A percentile compares a stretch with the other conserved stretches of the same genome.
These are phyloP conservation scores for Halichoeres trimaculatus DNA, from an alignment of 2,113 vertebrate species.

Conservation along the genomic window DNA sequence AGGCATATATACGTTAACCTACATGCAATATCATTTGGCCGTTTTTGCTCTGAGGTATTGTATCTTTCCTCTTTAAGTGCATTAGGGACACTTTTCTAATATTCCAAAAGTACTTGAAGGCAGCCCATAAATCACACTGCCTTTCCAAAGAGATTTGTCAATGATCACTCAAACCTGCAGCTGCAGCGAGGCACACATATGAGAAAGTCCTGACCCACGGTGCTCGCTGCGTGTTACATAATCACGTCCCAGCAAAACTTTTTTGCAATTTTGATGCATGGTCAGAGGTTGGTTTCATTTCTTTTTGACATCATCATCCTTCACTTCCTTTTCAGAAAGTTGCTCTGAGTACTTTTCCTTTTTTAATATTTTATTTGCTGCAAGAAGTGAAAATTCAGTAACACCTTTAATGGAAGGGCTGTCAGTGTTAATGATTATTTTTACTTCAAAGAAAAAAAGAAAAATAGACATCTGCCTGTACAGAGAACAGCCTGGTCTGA, in stretches of 20 bases:
- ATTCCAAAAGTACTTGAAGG: slow-evolving; percentile 9
- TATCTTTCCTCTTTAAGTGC: too few species aligned
- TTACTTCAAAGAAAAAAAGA: too few species aligned
- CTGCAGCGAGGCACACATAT: slow-evolving; percentile 15
- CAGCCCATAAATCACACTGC: slow-evolving; percentile 30
- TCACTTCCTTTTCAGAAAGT: background rate
- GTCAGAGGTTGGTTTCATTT: background rate
- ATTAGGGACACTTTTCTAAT: too few species aligned
- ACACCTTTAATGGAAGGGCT: too few species aligned
- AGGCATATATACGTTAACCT: too few species aligned
- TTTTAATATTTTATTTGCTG: too few species aligned
- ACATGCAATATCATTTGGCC: too few species aligned
- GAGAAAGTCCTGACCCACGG: background rate
- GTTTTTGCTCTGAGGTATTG: too few species aligned
- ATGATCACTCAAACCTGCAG: slow-evolving; percentile 33
- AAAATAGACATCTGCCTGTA: too few species aligned
- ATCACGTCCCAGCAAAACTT: background rate
- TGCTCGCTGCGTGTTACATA: background rate
- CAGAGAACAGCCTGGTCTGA: too few species aligned
- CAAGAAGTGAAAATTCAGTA: too few species aligned
- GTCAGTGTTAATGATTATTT: too few species aligned
- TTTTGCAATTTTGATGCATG: background rate
- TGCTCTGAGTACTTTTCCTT: background rate
- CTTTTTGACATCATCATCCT: background rate
- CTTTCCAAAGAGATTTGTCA: slow-evolving; percentile 34